Percentiles rank a stretch among this genome's conserved stretches.
Conservation (phyloP, 2,797 vertebrate species). For the Clamator glandarius region DNA sequence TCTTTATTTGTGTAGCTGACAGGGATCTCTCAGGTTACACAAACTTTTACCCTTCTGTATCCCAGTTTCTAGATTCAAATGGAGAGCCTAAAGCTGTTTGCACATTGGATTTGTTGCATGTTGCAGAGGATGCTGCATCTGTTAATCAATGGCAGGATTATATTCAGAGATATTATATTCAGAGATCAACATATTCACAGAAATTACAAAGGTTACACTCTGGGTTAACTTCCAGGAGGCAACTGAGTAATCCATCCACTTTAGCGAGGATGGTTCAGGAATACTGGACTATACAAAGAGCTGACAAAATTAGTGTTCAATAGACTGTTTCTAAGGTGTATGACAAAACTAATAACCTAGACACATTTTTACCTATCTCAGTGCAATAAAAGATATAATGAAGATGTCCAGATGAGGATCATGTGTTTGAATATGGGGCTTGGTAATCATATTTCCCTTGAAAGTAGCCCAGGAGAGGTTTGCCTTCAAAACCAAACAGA, state of each 20-base stretch:
- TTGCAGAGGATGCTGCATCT: neutral
- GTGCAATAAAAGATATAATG: neutral
- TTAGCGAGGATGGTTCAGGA: neutral
- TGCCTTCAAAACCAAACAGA: slow-evolving; percentile 31
- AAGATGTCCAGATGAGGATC: neutral
- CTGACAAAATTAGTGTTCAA: neutral
- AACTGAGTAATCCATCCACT: neutral
- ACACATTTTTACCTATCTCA: neutral
- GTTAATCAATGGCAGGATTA: neutral
- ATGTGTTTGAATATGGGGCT: neutral
- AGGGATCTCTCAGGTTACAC: neutral
- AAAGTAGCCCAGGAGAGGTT: slow-evolving; percentile 24
- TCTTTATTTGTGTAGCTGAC: neutral
- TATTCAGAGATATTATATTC: neutral
- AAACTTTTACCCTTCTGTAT: neutral
- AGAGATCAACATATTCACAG: neutral
- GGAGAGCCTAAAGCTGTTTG: neutral
- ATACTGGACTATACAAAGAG: neutral
- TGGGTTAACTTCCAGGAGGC: neutral
- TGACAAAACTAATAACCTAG: neutral
- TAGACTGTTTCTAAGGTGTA: neutral
- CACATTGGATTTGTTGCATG: neutral
- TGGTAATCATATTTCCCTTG: slow-evolving; percentile 21
- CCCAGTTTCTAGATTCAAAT: neutral
- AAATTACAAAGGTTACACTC: neutral